Evolutionary conservation across 2,888 invertebrate species (phyloP).

Genomic region (Cheilosia urbana): DNA sequence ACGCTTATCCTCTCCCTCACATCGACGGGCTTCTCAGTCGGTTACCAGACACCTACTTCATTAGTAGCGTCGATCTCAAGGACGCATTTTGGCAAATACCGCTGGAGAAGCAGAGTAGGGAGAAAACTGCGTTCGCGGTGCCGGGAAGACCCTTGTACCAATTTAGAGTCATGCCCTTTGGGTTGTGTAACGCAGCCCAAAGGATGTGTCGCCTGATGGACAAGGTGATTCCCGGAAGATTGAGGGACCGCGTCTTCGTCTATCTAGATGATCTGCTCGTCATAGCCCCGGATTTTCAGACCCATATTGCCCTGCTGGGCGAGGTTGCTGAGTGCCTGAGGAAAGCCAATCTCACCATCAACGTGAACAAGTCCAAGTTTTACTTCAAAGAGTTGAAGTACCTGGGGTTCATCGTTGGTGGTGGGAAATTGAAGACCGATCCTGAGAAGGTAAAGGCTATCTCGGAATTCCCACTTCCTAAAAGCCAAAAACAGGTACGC

Average conservation of each 20-base stretch:
- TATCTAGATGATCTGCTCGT: constrained; percentile 5
- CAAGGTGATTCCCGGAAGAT: constrained; percentile 1
- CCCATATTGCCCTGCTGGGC: constrained; percentile 26
- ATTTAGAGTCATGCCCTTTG: constrained; percentile 51
- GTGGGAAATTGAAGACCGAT: constrained; percentile 45
- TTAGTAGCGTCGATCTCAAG: too few species aligned
- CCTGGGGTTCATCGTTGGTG: too few species aligned
- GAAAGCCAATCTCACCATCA: too few species aligned
- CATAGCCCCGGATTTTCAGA: constrained; percentile 27
- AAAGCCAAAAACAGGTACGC: too few species aligned
- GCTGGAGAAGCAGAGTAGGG: neutral
- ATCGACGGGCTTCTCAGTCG: too few species aligned
- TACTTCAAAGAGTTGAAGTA: too few species aligned
- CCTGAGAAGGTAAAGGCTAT: too few species aligned
- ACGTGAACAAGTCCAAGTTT: too few species aligned
- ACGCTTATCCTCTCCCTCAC: too few species aligned
- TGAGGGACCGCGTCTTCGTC: constrained; percentile 4
- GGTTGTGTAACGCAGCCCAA: constrained; percentile 55
- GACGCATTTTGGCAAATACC: too few species aligned
- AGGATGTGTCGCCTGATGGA: constrained; percentile 58
- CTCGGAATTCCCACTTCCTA: neutral
- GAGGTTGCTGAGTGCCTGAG: constrained; percentile 23
- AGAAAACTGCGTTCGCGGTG: neutral
- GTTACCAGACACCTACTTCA: too few species aligned
- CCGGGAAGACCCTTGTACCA: neutral